phyloP scores from a whole-genome alignment of 2,113 vertebrate genomes.

The Prunella himalayana region DNA sequence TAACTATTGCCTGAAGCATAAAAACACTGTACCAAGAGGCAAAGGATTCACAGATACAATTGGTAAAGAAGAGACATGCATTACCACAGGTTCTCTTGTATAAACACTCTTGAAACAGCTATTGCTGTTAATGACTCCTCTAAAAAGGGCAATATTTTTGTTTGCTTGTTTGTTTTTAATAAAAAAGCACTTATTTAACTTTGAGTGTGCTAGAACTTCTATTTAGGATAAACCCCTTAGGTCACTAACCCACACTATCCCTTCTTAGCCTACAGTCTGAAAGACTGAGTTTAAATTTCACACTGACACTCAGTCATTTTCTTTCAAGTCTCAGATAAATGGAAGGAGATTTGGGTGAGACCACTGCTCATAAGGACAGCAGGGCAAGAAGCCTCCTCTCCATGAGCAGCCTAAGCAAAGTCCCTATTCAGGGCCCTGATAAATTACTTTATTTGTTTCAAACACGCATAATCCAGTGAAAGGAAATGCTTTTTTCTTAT shows the following conservation, averaged over 20 bases:
- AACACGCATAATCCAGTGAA: neutral
- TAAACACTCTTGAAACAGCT: neutral
- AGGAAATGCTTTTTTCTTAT: slow-evolving; percentile 21
- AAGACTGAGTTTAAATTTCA: neutral
- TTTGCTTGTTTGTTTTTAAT: neutral
- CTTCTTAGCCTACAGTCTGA: neutral
- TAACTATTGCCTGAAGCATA: neutral
- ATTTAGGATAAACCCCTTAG: neutral
- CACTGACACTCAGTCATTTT: neutral
- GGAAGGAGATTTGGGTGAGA: neutral
- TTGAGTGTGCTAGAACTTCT: neutral
- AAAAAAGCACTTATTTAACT: neutral
- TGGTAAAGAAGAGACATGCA: neutral
- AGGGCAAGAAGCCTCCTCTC: neutral
- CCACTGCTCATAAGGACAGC: neutral
- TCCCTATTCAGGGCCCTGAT: neutral
- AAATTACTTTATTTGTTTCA: neutral
- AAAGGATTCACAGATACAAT: neutral
- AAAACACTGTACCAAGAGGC: neutral
- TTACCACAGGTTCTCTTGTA: neutral
- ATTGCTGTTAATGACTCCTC: neutral
- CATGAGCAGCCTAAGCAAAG: neutral
- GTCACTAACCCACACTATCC: neutral
- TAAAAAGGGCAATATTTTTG: neutral
- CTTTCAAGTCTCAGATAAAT: neutral